Evolutionary conservation across 2,888 invertebrate genomes (phyloP).

Genomic region (Drosophila hamatofila): DNA sequence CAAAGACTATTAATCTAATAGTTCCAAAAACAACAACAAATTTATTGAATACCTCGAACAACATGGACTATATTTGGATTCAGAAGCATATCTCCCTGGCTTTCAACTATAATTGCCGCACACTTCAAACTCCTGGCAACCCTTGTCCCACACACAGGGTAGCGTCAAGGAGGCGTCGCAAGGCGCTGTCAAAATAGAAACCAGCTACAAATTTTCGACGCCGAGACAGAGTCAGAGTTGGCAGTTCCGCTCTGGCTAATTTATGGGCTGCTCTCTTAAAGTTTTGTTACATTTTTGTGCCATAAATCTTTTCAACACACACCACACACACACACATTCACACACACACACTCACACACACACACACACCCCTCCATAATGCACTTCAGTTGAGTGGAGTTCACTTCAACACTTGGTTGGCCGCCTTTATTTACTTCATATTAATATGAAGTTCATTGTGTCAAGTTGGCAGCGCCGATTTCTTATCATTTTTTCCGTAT

Average conservation of each 20-base stretch:
- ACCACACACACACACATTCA: slow-evolving; percentile 29
- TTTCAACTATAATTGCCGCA: neutral
- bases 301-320: slow-evolving; percentile 79
- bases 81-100: too few species aligned
- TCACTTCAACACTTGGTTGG: slow-evolving; percentile 48
- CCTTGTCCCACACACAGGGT: slow-evolving; percentile 20
- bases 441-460: slow-evolving; percentile 80
- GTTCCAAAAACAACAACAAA: too few species aligned
- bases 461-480: slow-evolving; percentile 77
- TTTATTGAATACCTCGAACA: neutral
- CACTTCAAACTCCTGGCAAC: neutral
- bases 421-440: slow-evolving; percentile 77
- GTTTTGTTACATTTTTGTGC: slow-evolving; percentile 71
- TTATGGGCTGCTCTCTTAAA: slow-evolving; percentile 71
- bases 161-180: slow-evolving; percentile 21
- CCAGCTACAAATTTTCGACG: slow-evolving; percentile 46
- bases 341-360: slow-evolving; percentile 14
- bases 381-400: slow-evolving; percentile 59
- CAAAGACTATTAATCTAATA: too few species aligned
- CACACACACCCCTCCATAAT: slow-evolving; percentile 42
- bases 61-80: neutral
- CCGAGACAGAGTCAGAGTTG: slow-evolving; percentile 24
- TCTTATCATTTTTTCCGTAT: slow-evolving; percentile 70
- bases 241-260: slow-evolving; percentile 62
- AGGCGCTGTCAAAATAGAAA: slow-evolving; percentile 54